phyloP scores from a whole-genome alignment of 1,140 invertebrate species.

The Danaus melanippus region DNA sequence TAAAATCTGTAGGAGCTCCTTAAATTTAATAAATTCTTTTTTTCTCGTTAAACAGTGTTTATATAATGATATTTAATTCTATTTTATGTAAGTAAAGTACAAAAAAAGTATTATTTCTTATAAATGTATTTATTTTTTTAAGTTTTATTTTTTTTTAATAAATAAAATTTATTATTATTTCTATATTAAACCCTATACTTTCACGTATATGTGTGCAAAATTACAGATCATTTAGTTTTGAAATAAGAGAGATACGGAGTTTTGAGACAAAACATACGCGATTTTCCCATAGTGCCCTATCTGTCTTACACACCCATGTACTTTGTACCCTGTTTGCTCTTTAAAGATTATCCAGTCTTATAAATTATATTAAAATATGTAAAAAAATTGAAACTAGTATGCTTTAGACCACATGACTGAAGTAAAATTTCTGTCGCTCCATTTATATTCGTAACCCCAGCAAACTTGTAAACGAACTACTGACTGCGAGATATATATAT shows the following conservation, averaged over 20 bases:
- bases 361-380: no score
- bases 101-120: constrained; percentile 4
- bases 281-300: constrained; percentile 5
- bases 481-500: no score
- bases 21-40: constrained; percentile 1
- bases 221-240: constrained; percentile 2
- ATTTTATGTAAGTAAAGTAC: constrained; percentile 1
- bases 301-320: no score
- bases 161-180: not conserved
- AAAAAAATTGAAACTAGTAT: no score
- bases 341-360: no score
- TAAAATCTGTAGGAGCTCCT: not conserved
- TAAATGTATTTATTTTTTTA: constrained; percentile 5
- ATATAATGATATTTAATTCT: not conserved
- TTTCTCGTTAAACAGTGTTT: constrained; percentile 8
- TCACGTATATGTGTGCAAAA: constrained; percentile 5
- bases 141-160: not conserved
- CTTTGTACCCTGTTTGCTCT: no score
- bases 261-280: not conserved
- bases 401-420: no score
- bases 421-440: no score
- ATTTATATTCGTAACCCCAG: no score
- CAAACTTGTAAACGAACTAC: no score
- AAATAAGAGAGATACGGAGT: not conserved
- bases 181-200: constrained; percentile 1